A percentile compares a stretch with the other conserved stretches of the same genome.
Conservation (phyloP, 2,888 invertebrate species). For the Spilarctia lutea region DNA sequence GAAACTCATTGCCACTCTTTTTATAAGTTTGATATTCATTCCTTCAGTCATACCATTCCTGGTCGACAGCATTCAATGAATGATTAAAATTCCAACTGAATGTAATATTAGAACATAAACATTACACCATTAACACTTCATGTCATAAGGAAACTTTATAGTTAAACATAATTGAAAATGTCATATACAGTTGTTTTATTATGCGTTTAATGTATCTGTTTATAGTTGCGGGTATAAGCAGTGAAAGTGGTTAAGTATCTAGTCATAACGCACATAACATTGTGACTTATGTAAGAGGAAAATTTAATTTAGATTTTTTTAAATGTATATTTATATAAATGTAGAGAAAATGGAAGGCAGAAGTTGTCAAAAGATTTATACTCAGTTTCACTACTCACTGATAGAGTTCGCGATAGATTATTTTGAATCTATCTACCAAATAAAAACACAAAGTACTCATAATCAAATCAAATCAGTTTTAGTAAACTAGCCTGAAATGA, state of each 20-base stretch:
- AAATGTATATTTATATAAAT: background rate
- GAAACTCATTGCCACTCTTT: too few species aligned
- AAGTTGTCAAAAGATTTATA: too few species aligned
- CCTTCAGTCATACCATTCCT: too few species aligned
- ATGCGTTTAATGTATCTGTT: constrained; percentile 30
- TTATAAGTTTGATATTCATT: too few species aligned
- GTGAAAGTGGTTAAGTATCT: constrained; percentile 39
- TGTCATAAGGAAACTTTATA: constrained; percentile 8
- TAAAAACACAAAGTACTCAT: too few species aligned
- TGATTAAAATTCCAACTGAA: background rate
- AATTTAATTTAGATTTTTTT: background rate
- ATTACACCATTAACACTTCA: constrained; percentile 1
- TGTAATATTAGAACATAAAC: constrained; percentile 11
- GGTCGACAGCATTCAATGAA: background rate
- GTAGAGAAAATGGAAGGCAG: too few species aligned
- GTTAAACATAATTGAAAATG: constrained; percentile 14
- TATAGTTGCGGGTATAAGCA: constrained; percentile 30
- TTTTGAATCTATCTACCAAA: too few species aligned
- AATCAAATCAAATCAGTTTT: too few species aligned
- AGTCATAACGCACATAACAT: constrained; percentile 11
- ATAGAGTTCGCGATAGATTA: too few species aligned
- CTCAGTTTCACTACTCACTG: too few species aligned
- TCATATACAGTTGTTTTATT: constrained; percentile 33
- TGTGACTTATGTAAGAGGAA: constrained; percentile 21
- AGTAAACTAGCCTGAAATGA: too few species aligned